phyloP scores from a whole-genome alignment of 2,888 invertebrate genomes.

The Lasioglossum figueresi region DNA sequence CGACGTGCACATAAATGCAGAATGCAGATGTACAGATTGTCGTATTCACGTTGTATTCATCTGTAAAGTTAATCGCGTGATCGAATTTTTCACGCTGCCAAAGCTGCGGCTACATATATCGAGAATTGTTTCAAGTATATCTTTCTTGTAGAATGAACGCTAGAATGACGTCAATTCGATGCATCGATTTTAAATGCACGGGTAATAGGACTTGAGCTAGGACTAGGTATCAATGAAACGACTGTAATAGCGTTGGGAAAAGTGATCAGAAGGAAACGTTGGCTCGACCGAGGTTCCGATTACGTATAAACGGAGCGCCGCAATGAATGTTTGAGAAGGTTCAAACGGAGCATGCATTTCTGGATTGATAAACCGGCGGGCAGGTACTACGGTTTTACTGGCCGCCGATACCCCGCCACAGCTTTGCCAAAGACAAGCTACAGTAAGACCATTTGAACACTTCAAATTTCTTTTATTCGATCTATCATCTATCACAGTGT shows the following conservation, averaged over 20 bases:
- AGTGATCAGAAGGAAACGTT: not conserved
- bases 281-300: not conserved
- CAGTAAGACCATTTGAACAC: conserved; percentile 67
- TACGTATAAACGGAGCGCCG: conserved; percentile 3
- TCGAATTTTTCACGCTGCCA: not conserved
- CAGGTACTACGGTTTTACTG: conserved; percentile 90
- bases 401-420: conserved; percentile 85
- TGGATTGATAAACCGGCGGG: conserved; percentile 93
- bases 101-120: too few species aligned
- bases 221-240: not conserved
- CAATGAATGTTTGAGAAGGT: conserved; percentile 40
- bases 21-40: not conserved
- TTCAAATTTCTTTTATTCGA: not conserved
- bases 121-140: not conserved
- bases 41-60: not conserved
- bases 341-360: conserved; percentile 89
- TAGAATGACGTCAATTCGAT: conserved; percentile 28
- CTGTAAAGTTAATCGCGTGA: not conserved
- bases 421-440: conserved; percentile 75
- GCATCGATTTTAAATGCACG: conserved; percentile 47
- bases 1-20: conserved; percentile 16
- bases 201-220: conserved; percentile 43
- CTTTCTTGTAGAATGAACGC: conserved; percentile 21
- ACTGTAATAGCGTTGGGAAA: conserved; percentile 12
- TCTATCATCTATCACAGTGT: not conserved